Evolutionary conservation across 2,113 vertebrate species (phyloP), one percentile per base, ranked within the genome.

Genomic region (Mesitornis unicolor): DNA sequence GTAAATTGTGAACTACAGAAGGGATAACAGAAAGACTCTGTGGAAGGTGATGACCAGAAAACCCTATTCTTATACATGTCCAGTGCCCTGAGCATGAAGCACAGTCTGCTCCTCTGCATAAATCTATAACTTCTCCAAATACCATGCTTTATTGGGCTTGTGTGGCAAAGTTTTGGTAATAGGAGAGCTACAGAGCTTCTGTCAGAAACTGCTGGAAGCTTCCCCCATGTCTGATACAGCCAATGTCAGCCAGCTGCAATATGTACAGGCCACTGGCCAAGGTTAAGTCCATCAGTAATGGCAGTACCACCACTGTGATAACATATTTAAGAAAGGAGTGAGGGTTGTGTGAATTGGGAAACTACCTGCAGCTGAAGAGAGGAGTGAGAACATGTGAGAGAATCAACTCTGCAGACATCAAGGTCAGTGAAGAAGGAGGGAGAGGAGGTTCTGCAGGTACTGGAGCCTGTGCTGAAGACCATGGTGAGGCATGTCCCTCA

Each of bases 271-370:
- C 2, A 1, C 33, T 50, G 57, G 20, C 20, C 28, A 26, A 50
- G 33, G 12, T 11, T 0, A 0, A 50, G 9, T 11, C 24, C 2
- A 3, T 56, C 17, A 59, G 26, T 0, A 2, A n/a, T 0, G 0
- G 20, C 11, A 5, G 12, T 43, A 67, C 3, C 1, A 2, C 13
- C 21, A 11, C 51, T 51, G 16, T 1, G 13, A 31, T 3, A 15
- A 40, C 3, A 7, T 12, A 29, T 5, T 77, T 67, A 31, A 75
- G 56, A n/a, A 36, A 14, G n/a, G n/a, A n/a, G n/a, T n/a, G n/a
- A n/a, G n/a, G n/a, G n/a, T n/a, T n/a, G n/a, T n/a, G n/a, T n/a
- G n/a, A n/a, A n/a, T n/a, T n/a, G n/a, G n/a, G n/a, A n/a, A n/a
- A n/a, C n/a, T n/a, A n/a, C n/a, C 11, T 26, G 16, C 33, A 78